Evolutionary conservation across 2,113 vertebrate genomes (phyloP), one percentile per base, ranked within the genome.

Genomic region (Nesogale talazaci): DNA sequence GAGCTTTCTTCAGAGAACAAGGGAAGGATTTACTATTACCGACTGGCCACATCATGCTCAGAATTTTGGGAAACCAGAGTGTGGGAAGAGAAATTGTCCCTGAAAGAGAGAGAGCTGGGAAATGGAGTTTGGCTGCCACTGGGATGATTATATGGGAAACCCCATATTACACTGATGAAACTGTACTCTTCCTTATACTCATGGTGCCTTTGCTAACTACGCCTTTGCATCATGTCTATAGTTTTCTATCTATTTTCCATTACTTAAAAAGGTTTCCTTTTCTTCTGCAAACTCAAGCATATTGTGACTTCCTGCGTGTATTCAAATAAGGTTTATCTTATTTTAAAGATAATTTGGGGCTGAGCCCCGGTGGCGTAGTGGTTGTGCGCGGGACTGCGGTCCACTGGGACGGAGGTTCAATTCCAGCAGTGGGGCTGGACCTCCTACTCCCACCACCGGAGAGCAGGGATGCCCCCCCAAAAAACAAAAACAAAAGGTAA

Each of bases 181-280:
- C 69, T 75, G 52, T 0, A 36, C 12, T 56, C 81, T 74, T 8
- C 6, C 23, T 6, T 87, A 14, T 9, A 22, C 17, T 80, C 5
- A 34, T 70, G n/a, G 9, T 81, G 15, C 34, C 63, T 70, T 81
- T 75, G 7, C 38, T 14, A 83, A 27, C 22, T 87, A 76, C 20
- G 46, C 59, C 42, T 23, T 83, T 63, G 38, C 56, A 1, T 67
- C 80, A 34, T 69, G 31, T 36, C 67, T 84, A 3, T 80, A 10
- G 27, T 87, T 92, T 94, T 83, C n/a, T 29, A 20, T 59, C 77
- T 81, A 7, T 46, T 75, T 77, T 59, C 36, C 77, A 59, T 95
- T 40, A 27, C 8, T 52, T 52, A 52, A 52, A 8, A 8, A 7
- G 1, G 10, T 5, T 76, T 69, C n/a, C 23, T 93, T 7, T 29